These are phyloP conservation scores for Gymnogyps californianus DNA, from an alignment of 2,113 vertebrate genomes.

Conservation along the genomic window DNA sequence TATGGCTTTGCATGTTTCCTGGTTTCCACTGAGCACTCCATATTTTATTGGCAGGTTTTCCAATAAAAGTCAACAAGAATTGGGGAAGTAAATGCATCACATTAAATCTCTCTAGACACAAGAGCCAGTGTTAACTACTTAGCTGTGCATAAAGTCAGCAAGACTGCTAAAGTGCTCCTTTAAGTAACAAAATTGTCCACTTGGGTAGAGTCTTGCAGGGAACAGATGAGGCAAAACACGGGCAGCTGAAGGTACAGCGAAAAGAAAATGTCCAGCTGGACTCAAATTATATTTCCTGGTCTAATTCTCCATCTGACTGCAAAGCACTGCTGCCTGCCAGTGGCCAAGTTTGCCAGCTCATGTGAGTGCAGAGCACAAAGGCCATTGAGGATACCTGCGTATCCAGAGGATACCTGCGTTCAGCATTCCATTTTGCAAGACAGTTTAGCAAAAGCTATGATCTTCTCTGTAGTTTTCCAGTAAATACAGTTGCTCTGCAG, in stretches of 20 bases:
- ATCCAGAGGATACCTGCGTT: neutral
- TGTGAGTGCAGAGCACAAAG: neutral
- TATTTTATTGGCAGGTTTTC: neutral
- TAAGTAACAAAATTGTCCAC: neutral
- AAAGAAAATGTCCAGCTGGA: neutral
- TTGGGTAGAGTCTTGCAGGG: neutral
- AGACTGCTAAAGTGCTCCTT: neutral
- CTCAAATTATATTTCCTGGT: neutral
- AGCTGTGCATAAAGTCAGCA: neutral
- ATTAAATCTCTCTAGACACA: neutral
- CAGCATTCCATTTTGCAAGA: neutral
- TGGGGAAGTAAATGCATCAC: neutral
- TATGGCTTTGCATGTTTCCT: neutral
- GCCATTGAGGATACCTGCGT: neutral
- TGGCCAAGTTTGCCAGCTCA: accelerated
- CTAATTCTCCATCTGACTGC: neutral
- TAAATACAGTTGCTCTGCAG: neutral
- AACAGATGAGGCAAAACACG: neutral
- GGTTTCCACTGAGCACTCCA: neutral
- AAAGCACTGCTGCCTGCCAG: neutral
- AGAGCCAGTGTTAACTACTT: neutral
- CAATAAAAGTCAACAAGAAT: constrained; percentile 2
- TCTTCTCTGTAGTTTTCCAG: neutral
- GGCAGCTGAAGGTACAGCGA: neutral
- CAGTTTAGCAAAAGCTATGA: neutral